Percentiles rank a stretch among this genome's conserved stretches.
These are phyloP conservation scores for Tetramorium alpestre DNA, from an alignment of 1,140 invertebrate genomes.

Conservation along the genomic window DNA sequence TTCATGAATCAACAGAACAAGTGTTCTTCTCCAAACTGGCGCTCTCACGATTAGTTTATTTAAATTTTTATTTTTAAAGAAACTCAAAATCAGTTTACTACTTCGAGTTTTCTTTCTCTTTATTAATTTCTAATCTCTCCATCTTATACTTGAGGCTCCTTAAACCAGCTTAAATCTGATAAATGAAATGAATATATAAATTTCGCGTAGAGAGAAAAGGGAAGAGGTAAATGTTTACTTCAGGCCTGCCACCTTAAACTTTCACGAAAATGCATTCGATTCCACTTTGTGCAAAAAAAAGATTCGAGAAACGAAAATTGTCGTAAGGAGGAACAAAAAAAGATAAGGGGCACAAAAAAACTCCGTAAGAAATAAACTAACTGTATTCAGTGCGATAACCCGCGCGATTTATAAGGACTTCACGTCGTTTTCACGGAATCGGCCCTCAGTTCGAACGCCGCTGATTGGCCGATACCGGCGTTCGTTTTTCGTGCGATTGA, in stretches of 20 bases:
- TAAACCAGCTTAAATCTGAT: background rate
- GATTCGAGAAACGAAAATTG: background rate
- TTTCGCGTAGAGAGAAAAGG: background rate
- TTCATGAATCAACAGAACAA: background rate
- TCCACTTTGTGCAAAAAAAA: background rate
- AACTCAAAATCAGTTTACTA: background rate
- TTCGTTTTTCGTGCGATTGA: background rate
- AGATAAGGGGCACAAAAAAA: too few relatives aligned
- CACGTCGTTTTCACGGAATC: background rate
- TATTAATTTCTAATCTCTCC: background rate
- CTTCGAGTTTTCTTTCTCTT: background rate
- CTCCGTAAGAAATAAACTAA: too few relatives aligned
- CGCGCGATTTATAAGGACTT: too few relatives aligned
- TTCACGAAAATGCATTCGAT: background rate
- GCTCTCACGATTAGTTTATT: background rate
- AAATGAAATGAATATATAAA: background rate
- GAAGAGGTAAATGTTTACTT: background rate
- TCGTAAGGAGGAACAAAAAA: background rate
- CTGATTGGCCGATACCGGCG: background rate
- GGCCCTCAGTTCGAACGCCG: background rate
- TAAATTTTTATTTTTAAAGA: background rate
- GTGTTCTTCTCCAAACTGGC: background rate
- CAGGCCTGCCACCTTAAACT: background rate
- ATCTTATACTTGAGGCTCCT: background rate
- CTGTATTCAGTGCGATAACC: too few relatives aligned